These are phyloP conservation scores for Palythoa grandis DNA, from an alignment of 92 coral and sea anemone genomes.

Conservation along the genomic window DNA sequence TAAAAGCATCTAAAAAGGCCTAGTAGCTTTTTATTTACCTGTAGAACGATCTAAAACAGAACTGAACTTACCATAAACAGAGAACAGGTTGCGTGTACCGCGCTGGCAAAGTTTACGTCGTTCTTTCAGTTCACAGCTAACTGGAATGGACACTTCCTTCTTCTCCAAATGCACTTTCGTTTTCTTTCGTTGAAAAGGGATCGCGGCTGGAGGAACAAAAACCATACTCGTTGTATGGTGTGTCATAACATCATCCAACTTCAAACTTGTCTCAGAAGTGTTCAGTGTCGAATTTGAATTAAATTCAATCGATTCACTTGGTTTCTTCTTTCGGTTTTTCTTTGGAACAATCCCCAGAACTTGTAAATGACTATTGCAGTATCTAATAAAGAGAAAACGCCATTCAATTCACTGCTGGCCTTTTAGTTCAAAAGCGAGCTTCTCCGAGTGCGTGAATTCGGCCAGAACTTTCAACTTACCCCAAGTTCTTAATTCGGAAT, in stretches of 20 bases:
- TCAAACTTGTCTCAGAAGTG: slow-evolving; percentile 55
- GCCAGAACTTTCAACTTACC: neutral
- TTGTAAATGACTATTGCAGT: slow-evolving; percentile 99
- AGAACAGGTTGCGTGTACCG: slow-evolving; percentile 76
- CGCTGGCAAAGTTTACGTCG: slow-evolving; percentile 67
- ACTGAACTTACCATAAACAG: slow-evolving; percentile 80
- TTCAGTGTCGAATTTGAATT: slow-evolving; percentile 61
- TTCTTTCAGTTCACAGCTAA: slow-evolving; percentile 70
- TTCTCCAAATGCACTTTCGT: slow-evolving; percentile 58
- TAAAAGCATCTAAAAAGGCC: neutral
- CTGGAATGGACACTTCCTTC: slow-evolving; percentile 62
- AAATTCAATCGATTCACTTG: slow-evolving; percentile 72
- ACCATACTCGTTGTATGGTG: slow-evolving; percentile 77
- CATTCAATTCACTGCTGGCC: slow-evolving; percentile 25
- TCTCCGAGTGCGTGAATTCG: slow-evolving; percentile 31
- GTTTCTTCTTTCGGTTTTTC: slow-evolving; percentile 93
- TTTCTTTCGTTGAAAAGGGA: slow-evolving; percentile 75
- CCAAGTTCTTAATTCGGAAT: neutral
- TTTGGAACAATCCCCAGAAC: slow-evolving; percentile 97
- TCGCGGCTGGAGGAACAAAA: slow-evolving; percentile 68
- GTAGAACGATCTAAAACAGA: slow-evolving; percentile 13
- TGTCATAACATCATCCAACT: slow-evolving; percentile 85
- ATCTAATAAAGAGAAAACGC: slow-evolving; percentile 65
- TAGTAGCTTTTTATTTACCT: neutral
- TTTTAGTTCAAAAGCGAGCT: neutral